These are phyloP conservation scores for Nephrotoma flavescens DNA, from an alignment of 2,888 invertebrate species.

Conservation along the genomic window DNA sequence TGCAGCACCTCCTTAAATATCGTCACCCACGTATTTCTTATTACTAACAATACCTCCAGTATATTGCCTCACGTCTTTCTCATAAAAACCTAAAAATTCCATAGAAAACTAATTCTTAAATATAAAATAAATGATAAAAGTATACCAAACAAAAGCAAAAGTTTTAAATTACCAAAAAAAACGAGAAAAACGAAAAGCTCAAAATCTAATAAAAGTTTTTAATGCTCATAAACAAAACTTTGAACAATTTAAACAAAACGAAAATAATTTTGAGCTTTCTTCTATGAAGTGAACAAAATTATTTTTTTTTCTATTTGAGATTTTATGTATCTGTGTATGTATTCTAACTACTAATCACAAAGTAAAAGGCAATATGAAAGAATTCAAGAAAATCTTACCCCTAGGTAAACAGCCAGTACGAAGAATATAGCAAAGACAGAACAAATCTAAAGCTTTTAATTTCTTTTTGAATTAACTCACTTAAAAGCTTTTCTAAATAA, in stretches of 20 bases:
- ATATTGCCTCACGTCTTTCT: not conserved
- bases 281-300: not conserved
- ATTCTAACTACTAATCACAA: not conserved
- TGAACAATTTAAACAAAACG: not conserved
- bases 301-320: not conserved
- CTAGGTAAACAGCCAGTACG: not conserved
- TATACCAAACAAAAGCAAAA: not conserved
- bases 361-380: not conserved
- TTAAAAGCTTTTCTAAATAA: not conserved
- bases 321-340: not conserved
- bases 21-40: too few species aligned
- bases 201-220: not conserved
- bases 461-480: not conserved
- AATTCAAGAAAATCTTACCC: not conserved
- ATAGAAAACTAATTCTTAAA: not conserved
- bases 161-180: not conserved
- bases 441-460: not conserved
- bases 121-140: not conserved
- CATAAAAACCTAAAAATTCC: not conserved
- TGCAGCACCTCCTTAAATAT: too few species aligned
- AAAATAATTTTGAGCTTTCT: not conserved
- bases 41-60: too few species aligned
- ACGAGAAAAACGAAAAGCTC: not conserved
- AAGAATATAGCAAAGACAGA: not conserved
- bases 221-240: not conserved